Percentiles rank a stretch among this genome's conserved stretches.
These are phyloP conservation scores for Drosophila helvetica DNA, from an alignment of 2,888 invertebrate species.

Conservation along the genomic window DNA sequence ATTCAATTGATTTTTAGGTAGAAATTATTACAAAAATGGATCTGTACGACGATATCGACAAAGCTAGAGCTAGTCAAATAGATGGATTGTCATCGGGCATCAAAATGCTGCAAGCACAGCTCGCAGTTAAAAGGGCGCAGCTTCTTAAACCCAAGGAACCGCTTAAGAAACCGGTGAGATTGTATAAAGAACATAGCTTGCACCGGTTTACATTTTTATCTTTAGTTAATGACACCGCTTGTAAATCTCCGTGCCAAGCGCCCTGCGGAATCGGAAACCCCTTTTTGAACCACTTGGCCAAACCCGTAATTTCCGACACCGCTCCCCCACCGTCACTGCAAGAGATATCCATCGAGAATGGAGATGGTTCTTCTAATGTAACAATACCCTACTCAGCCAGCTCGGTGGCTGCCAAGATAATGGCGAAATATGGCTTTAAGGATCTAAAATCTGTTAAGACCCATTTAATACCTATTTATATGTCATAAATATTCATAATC, in stretches of 20 bases:
- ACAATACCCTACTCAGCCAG: conserved; percentile 87
- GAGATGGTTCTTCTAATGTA: conserved; percentile 79
- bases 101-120: conserved; percentile 95
- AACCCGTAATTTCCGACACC: conserved; percentile 61
- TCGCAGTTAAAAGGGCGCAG: conserved; percentile 96
- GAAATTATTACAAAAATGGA: conserved; percentile 87
- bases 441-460: no score
- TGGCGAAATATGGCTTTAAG: conserved; percentile 99
- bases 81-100: conserved; percentile 97
- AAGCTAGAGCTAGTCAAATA: conserved; percentile 91
- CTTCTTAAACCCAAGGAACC: conserved; percentile 86
- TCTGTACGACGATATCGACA: conserved; percentile 95
- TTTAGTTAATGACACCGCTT: conserved; percentile 88
- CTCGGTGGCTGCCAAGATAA: conserved; percentile 98
- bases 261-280: conserved; percentile 49
- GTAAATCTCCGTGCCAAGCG: conserved; percentile 81
- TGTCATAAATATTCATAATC: no score
- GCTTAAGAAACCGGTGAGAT: conserved; percentile 87
- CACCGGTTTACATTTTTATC: neutral
- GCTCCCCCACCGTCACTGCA: conserved; percentile 96
- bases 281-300: conserved; percentile 39
- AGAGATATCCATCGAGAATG: conserved; percentile 85
- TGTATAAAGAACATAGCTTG: neutral
- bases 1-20: neutral
- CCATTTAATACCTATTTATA: no score